Percentiles rank a stretch among this genome's conserved stretches.
These are phyloP conservation scores for Drosophila quadrilineata DNA, from an alignment of 1,140 invertebrate genomes.

Conservation along the genomic window DNA sequence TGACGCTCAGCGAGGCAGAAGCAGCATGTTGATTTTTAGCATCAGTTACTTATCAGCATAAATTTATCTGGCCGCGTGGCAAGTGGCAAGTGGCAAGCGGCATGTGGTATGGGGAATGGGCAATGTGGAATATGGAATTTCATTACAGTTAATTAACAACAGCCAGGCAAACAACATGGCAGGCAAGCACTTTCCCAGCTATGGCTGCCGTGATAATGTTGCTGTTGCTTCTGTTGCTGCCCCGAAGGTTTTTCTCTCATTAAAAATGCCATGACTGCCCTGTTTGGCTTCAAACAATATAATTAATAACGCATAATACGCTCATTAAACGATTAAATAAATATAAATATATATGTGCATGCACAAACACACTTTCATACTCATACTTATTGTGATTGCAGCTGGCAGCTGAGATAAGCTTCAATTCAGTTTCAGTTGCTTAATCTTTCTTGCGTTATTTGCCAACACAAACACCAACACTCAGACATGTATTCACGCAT, in stretches of 20 bases:
- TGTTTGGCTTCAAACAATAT: conserved; percentile 19
- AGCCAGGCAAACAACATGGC: not conserved
- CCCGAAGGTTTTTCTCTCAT: conserved; percentile 2
- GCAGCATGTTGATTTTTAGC: conserved; percentile 30
- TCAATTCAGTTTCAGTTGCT: too few species aligned
- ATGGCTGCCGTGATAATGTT: not conserved
- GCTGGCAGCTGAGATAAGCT: not conserved
- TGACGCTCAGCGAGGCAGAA: conserved; percentile 17
- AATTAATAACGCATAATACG: conserved; percentile 29
- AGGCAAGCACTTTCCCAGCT: not conserved
- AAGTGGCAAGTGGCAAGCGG: too few species aligned
- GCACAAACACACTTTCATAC: too few species aligned
- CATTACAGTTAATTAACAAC: conserved; percentile 13
- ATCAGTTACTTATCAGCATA: conserved; percentile 16
- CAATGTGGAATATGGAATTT: conserved; percentile 11
- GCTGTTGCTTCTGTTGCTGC: conserved; percentile 7
- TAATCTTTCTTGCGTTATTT: too few species aligned
- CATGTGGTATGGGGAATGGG: too few species aligned
- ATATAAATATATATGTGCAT: not conserved
- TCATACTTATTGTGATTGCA: not conserved
- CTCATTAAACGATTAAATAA: conserved; percentile 28
- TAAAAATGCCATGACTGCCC: conserved; percentile 12
- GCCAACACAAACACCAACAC: too few species aligned
- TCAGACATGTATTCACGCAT: too few species aligned
- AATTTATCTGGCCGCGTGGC: not conserved